Evolutionary conservation across 2,888 invertebrate genomes (phyloP), one percentile per base, ranked within the genome.

Genomic region (Tinea semifulvella): DNA sequence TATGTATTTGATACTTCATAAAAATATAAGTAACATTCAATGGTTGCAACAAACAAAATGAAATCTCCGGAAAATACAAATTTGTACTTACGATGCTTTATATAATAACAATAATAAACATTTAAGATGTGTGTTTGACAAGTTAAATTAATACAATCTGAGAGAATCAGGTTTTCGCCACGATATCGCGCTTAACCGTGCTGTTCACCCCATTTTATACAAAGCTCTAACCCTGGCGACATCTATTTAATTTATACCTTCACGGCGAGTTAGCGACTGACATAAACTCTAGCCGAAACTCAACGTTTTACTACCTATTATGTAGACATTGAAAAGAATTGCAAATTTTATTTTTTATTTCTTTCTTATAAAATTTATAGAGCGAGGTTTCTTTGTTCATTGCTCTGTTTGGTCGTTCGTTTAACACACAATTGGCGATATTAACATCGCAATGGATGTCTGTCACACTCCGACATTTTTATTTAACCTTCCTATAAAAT

Each of bases 191-290:
- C n/a, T n/a, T n/a, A n/a, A n/a, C n/a, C n/a, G n/a, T n/a, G n/a
- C n/a, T n/a, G n/a, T n/a, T n/a, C n/a, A n/a, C n/a, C n/a, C n/a
- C n/a, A n/a, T n/a, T n/a, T n/a, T n/a, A n/a, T n/a, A n/a, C n/a
- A n/a, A n/a, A n/a, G n/a, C n/a, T 17, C 14, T 38, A 17, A 38
- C 61, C 63, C 63, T 52, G 57, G 54, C 60, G 66, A 66, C 65
- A 57, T 63, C 59, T 52, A 57, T 57, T 61, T 74, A 74, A 80
- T 79, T 79, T 80, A 80, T 79, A 71, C 60, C 72, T 73, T 77
- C 79, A 79, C 71, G 79, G 68, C 66, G 64, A 65, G 70, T 74
- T 68, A 69, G 60, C 53, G 60, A 64, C 60, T 60, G 54, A 61
- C 63, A 50, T 18, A 40, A 19, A 40, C 62, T 64, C 56, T 59